phyloP scores from a whole-genome alignment of 1,140 invertebrate species.

The Meloidogyne floridensis region DNA sequence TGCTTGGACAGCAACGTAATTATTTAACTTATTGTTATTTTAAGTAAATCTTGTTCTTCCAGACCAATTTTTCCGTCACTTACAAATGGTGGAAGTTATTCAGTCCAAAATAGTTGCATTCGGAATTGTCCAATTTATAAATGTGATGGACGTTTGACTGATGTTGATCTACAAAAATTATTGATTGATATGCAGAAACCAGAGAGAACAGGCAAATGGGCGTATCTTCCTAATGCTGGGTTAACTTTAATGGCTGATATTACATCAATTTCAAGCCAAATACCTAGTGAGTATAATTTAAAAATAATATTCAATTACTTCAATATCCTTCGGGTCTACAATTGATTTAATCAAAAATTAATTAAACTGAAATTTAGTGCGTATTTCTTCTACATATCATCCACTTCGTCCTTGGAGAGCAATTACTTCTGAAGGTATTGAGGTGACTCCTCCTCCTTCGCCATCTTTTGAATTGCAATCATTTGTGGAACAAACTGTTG shows the following conservation, averaged over 20 bases:
- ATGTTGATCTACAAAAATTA: slow-evolving; percentile 46
- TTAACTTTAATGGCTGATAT: slow-evolving; percentile 41
- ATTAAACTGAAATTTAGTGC: slow-evolving; percentile 33
- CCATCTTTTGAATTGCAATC: slow-evolving; percentile 49
- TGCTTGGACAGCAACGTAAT: slow-evolving; percentile 46
- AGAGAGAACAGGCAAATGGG: slow-evolving; percentile 53
- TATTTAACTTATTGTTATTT: slow-evolving; percentile 8
- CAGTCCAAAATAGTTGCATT: slow-evolving; percentile 26
- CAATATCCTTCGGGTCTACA: no score
- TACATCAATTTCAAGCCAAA: slow-evolving; percentile 27
- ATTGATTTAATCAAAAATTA: no score
- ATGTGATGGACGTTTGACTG: slow-evolving; percentile 46
- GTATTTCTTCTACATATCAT: slow-evolving; percentile 39
- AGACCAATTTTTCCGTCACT: slow-evolving; percentile 45
- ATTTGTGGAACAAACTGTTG: slow-evolving; percentile 36
- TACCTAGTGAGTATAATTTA: slow-evolving; percentile 37
- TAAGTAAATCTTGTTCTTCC: neutral
- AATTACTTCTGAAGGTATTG: neutral
- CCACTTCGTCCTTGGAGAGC: slow-evolving; percentile 47
- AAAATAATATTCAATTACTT: neutral
- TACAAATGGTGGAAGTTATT: slow-evolving; percentile 7
- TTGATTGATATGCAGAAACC: slow-evolving; percentile 42
- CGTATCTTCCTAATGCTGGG: slow-evolving; percentile 36
- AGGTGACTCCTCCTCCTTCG: slow-evolving; percentile 20
- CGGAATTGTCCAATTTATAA: slow-evolving; percentile 39